phyloP scores from a whole-genome alignment of 1,140 invertebrate genomes.

The Helicoverpa zea region DNA sequence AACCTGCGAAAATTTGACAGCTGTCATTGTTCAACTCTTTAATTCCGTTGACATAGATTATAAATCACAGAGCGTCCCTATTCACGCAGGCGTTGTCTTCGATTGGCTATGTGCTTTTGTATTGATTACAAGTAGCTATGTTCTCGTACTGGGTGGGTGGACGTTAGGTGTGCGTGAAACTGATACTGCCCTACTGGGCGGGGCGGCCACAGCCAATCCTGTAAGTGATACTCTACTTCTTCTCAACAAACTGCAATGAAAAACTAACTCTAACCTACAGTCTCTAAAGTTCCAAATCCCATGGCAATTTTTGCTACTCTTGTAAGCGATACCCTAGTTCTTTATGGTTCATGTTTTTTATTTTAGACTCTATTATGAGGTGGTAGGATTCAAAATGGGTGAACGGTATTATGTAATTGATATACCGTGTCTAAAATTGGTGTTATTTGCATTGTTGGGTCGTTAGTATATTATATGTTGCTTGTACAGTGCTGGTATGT shows the following conservation, averaged over 20 bases:
- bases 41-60: conserved; percentile 44
- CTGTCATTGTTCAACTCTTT: conserved; percentile 31
- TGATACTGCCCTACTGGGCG: conserved; percentile 74
- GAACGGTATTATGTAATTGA: conserved; percentile 70
- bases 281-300: conserved; percentile 58
- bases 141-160: conserved; percentile 62
- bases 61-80: conserved; percentile 49
- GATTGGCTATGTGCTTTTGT: conserved; percentile 56
- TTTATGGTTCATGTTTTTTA: conserved; percentile 51
- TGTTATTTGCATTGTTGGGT: conserved; percentile 58
- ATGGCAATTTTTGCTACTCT: conserved; percentile 51
- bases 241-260: conserved; percentile 59
- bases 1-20: conserved; percentile 25
- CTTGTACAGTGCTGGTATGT: not conserved
- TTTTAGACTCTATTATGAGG: conserved; percentile 48
- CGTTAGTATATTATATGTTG: conserved; percentile 4
- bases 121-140: conserved; percentile 61
- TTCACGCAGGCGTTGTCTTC: conserved; percentile 35
- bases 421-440: conserved; percentile 69
- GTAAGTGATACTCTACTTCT: conserved; percentile 84
- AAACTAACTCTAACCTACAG: conserved; percentile 53
- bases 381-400: conserved; percentile 57
- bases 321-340: conserved; percentile 83
- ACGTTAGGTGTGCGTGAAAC: conserved; percentile 74
- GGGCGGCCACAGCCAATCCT: conserved; percentile 80